phyloP scores from a whole-genome alignment of 2,113 vertebrate genomes.

The Hydrochoerus hydrochaeris region DNA sequence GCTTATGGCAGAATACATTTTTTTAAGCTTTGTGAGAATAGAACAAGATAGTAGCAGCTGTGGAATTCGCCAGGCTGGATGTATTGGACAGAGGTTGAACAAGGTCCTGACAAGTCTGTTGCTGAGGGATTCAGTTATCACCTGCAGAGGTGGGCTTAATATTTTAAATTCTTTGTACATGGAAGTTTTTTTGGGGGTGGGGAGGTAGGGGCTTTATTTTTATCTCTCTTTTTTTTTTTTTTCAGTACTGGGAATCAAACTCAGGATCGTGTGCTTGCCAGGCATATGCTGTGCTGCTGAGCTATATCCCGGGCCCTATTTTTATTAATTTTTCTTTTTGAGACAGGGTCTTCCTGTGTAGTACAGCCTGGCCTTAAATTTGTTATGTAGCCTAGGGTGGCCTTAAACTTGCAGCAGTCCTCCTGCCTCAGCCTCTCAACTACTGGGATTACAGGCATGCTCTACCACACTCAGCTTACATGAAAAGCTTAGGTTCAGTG shows the following conservation, averaged over 20 bases:
- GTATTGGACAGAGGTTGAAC: neutral
- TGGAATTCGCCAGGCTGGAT: neutral
- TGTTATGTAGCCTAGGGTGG: neutral
- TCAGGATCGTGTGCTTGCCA: too few species aligned
- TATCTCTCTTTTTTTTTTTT: too few species aligned
- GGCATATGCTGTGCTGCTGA: too few species aligned
- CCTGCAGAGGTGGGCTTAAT: neutral
- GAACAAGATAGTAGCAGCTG: neutral
- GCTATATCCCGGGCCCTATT: too few species aligned
- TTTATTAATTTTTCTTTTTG: neutral
- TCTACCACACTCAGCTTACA: neutral
- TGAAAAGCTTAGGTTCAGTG: neutral
- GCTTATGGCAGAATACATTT: neutral
- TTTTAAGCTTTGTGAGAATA: conserved; percentile 3
- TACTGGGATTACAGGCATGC: neutral
- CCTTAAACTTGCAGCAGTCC: neutral
- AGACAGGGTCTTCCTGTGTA: neutral
- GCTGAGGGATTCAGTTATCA: conserved; percentile 41
- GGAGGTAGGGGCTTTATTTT: too few species aligned
- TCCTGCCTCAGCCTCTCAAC: neutral
- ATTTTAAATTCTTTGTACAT: conserved; percentile 50
- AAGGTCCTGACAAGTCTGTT: neutral
- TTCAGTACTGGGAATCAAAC: too few species aligned
- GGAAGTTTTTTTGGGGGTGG: neutral
- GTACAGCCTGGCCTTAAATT: neutral